Evolutionary conservation across 2,113 vertebrate species (phyloP).

Genomic region (Phainopepla nitens): DNA sequence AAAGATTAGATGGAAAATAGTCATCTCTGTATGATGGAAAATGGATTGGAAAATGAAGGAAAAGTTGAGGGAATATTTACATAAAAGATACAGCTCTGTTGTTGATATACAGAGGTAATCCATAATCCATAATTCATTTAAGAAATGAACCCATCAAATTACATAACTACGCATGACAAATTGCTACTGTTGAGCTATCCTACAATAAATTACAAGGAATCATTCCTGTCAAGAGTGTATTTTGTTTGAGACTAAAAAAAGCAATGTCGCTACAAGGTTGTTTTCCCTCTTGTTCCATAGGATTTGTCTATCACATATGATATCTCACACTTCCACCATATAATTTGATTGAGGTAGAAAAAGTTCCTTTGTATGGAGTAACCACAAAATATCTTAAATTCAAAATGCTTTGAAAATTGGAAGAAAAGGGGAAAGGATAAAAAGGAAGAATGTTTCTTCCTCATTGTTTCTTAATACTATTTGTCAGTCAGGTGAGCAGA

Average conservation of each 20-base stretch:
- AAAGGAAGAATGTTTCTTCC: background rate
- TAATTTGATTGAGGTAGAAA: background rate
- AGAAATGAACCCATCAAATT: slow-evolving; percentile 64
- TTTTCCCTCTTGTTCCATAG: slow-evolving; percentile 15
- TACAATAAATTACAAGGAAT: slow-evolving; percentile 52
- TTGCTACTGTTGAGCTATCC: slow-evolving; percentile 37
- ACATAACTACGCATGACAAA: slow-evolving; percentile 59
- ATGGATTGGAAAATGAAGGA: slow-evolving; percentile 60
- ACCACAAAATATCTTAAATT: background rate
- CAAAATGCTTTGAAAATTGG: background rate
- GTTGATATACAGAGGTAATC: slow-evolving; percentile 68
- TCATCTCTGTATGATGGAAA: slow-evolving; percentile 57
- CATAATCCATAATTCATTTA: slow-evolving; percentile 71
- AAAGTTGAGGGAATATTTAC: slow-evolving; percentile 68
- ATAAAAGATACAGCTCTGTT: slow-evolving; percentile 55
- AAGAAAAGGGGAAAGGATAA: background rate
- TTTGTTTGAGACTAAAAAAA: slow-evolving; percentile 11
- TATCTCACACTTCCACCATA: background rate
- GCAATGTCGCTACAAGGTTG: slow-evolving; percentile 45
- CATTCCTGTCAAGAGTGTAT: slow-evolving; percentile 42
- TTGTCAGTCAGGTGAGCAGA: slow-evolving; percentile 44
- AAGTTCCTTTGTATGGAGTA: background rate
- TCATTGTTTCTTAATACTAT: background rate
- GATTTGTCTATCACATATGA: background rate
- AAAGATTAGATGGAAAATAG: slow-evolving; percentile 65